Evolutionary conservation across 2,113 vertebrate genomes (phyloP), one percentile per base, ranked within the genome.

Genomic region (Xiphorhynchus elegans): DNA sequence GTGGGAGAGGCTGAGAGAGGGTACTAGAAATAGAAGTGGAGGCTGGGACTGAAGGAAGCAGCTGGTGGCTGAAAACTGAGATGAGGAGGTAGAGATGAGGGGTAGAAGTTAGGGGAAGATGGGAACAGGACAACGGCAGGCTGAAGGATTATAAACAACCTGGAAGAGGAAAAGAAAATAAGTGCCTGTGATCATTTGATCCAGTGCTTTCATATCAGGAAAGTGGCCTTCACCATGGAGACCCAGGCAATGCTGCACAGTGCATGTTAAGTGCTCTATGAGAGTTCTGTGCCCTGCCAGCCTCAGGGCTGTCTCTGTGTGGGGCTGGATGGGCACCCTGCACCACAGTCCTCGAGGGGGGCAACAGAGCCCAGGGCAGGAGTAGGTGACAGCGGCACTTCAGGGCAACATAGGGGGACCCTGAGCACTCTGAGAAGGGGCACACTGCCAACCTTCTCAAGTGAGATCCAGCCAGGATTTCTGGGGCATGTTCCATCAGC

Each of bases 51-150:
- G 81, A 89, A 74, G 59, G 64, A 91, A 94, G 42, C 64, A 84
- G 69, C 80, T 91, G 80, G 13, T 84, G 33, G 50, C 68, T 84
- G 68, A 73, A 89, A 96, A 92, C 37, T 84, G 93, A 91, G 91
- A 92, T 39, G 73, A 91, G 37, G n/a, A 87, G 46, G 47, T 39
- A 6, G 15, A 89, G 28, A 86, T 49, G 42, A 86, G 35, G 18
- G 92, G 39, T 4, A 81, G 39, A 81, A 89, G 40, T 33, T 44
- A 58, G 58, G 3, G 50, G 10, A 23, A 67, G n/a, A 84, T 33
- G 46, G 39, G 37, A 90, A 80, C 53, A 64, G 44, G 28, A 40
- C 64, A 87, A 84, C 12, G 35, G 33, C 56, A 95, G 47, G 37
- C n/a, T 81, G 28, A 2, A 72, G 21, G 7, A 52, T 80, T 82